phyloP scores from a whole-genome alignment of 2,888 invertebrate species.

The Plusia festucae region DNA sequence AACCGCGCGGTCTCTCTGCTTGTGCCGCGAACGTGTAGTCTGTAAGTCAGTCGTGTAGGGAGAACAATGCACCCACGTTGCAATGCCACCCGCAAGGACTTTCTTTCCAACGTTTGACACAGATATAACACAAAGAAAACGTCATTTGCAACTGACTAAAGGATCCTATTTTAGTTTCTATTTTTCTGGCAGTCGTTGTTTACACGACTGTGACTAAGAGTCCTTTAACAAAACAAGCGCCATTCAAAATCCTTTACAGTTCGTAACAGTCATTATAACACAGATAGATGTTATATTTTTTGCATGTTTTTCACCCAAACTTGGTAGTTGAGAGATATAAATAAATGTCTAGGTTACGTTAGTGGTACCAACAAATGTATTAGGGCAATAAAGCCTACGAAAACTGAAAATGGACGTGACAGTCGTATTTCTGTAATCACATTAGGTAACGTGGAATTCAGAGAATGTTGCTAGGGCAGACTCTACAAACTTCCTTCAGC shows the following conservation, averaged over 20 bases:
- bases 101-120: constrained; percentile 78
- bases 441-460: constrained; percentile 72
- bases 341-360: constrained; percentile 33
- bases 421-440: constrained; percentile 69
- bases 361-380: constrained; percentile 44
- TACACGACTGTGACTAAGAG: constrained; percentile 24
- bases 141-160: constrained; percentile 72
- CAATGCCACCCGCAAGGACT: constrained; percentile 80
- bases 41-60: constrained; percentile 60
- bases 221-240: constrained; percentile 39
- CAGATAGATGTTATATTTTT: constrained; percentile 32
- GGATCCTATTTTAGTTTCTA: constrained; percentile 47
- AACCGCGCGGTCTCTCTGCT: constrained; percentile 39
- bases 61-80: constrained; percentile 79
- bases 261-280: constrained; percentile 38
- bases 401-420: constrained; percentile 62
- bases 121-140: constrained; percentile 77
- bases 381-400: constrained; percentile 57
- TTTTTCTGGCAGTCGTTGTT: constrained; percentile 56
- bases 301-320: constrained; percentile 44
- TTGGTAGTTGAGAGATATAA: constrained; percentile 38
- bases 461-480: constrained; percentile 75
- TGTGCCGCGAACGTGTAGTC: constrained; percentile 43
- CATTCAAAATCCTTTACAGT: constrained; percentile 35
- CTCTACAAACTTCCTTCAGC: constrained; percentile 75